phyloP scores from a whole-genome alignment of 2,113 vertebrate genomes.

The Heliornis fulica region DNA sequence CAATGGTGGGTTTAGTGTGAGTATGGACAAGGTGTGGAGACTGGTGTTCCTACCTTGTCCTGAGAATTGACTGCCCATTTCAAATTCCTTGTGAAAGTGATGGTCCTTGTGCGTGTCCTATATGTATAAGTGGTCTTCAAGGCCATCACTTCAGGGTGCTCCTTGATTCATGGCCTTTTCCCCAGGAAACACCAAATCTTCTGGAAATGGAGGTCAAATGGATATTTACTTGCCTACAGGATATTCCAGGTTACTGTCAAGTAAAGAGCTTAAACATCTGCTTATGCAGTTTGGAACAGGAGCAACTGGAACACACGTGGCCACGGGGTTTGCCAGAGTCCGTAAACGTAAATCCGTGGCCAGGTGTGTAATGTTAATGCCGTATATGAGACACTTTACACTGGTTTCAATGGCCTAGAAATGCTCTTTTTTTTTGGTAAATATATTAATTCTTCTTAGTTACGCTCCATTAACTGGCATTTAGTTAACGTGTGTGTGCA shows the following conservation, averaged over 20 bases:
- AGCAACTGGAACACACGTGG: not conserved
- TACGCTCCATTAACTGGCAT: not conserved
- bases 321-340: not conserved
- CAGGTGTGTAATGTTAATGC: not conserved
- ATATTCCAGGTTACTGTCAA: not conserved
- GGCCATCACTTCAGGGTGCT: not conserved
- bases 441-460: constrained; percentile 22
- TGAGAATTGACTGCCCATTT: not conserved
- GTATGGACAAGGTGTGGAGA: not conserved
- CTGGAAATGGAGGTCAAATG: not conserved
- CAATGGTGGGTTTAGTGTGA: not conserved
- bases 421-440: not conserved
- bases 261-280: not conserved
- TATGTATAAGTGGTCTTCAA: not conserved
- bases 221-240: not conserved
- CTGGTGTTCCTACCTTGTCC: not conserved
- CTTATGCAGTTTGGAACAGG: not conserved
- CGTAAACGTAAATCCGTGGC: not conserved
- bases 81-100: not conserved
- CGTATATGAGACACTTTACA: not conserved
- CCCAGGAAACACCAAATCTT: not conserved
- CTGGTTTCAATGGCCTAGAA: not conserved
- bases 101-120: not conserved
- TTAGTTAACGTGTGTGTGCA: not conserved
- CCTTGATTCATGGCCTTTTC: not conserved